phyloP scores from a whole-genome alignment of 2,113 vertebrate species.

The Campylomormyrus tamandua region DNA sequence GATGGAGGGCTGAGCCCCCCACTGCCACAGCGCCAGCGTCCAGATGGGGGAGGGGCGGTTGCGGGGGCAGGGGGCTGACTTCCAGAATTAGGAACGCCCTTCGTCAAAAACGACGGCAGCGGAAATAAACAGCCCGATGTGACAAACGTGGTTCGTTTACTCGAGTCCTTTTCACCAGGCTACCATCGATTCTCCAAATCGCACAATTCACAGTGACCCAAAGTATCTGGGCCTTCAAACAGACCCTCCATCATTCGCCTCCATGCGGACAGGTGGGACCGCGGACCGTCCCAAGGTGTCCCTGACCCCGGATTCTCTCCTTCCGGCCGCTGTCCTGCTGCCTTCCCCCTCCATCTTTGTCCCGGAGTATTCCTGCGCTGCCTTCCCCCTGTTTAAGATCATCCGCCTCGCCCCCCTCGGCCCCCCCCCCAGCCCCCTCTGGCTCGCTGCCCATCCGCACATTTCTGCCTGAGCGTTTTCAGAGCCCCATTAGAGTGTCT shows the following conservation, averaged over 20 bases:
- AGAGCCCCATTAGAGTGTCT: conserved; percentile 76
- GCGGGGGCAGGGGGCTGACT: neutral
- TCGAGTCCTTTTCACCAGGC: conserved; percentile 10
- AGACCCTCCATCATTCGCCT: conserved; percentile 61
- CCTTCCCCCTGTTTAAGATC: conserved; percentile 67
- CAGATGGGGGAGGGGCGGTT: neutral
- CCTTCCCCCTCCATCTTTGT: conserved; percentile 40
- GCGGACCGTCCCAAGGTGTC: conserved; percentile 54
- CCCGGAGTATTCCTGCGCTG: conserved; percentile 66
- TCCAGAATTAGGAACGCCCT: conserved; percentile 18
- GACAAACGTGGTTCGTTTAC: conserved; percentile 24
- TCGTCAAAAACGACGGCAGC: conserved; percentile 11
- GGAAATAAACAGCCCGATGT: conserved; percentile 19
- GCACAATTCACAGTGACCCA: conserved; percentile 30
- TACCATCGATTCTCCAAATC: conserved; percentile 25
- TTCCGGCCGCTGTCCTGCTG: neutral
- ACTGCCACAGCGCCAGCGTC: neutral
- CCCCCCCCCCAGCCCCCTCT: conserved; percentile 61
- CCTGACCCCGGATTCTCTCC: neutral
- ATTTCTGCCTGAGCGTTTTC: conserved; percentile 82
- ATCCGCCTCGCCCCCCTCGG: conserved; percentile 48
- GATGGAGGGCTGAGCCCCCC: neutral
- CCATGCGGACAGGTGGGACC: conserved; percentile 61
- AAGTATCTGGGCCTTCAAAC: conserved; percentile 56
- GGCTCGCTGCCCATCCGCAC: conserved; percentile 73